Percentiles rank a stretch among this genome's conserved stretches.
Evolutionary conservation across 1,140 invertebrate species (phyloP).

Genomic region (Matsumurasca onukii): DNA sequence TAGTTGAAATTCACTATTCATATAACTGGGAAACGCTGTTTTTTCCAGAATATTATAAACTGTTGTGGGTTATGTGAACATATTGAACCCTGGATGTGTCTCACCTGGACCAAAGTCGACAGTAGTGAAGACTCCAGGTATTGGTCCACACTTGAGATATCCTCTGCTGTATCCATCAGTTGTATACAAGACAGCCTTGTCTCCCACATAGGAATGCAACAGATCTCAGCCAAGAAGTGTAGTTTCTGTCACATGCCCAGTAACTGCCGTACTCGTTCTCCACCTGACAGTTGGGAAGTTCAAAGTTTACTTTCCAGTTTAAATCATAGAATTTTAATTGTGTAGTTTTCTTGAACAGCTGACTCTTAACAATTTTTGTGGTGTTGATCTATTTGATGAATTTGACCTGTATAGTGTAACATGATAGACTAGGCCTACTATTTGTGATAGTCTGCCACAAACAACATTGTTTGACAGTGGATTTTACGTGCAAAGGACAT

Average conservation of each 20-base stretch:
- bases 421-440: not conserved
- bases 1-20: not conserved
- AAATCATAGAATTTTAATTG: not conserved
- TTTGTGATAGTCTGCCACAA: not conserved
- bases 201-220: conserved; percentile 58
- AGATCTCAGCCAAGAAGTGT: conserved; percentile 65
- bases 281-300: conserved; percentile 62
- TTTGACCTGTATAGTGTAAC: too few relatives aligned
- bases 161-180: conserved; percentile 63
- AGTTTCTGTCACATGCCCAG: conserved; percentile 65
- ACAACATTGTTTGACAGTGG: too few relatives aligned
- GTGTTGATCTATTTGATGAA: too few relatives aligned
- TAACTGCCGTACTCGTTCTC: conserved; percentile 94
- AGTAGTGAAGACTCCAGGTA: conserved; percentile 65
- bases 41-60: not conserved
- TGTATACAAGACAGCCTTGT: conserved; percentile 76
- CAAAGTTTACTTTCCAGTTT: not conserved
- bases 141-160: conserved; percentile 61
- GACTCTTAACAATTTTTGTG: not conserved
- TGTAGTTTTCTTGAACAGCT: not conserved
- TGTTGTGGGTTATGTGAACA: not conserved
- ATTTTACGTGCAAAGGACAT: too few relatives aligned
- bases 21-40: not conserved
- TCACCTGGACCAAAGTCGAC: conserved; percentile 68
- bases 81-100: not conserved